phyloP scores from a whole-genome alignment of 2,113 vertebrate species.

The Phaethon lepturus region DNA sequence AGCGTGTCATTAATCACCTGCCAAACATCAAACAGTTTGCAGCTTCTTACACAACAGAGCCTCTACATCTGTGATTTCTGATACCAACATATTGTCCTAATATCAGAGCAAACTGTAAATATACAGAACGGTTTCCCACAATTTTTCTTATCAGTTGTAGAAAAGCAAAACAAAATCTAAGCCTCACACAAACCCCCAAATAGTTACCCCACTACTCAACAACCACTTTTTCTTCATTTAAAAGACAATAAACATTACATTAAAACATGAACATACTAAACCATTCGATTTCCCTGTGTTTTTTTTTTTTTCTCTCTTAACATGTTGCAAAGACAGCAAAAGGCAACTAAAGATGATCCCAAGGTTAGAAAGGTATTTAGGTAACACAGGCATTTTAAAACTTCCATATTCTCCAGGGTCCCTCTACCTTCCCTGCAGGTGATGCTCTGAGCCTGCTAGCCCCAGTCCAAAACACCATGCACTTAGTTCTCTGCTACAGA shows the following conservation, averaged over 20 bases:
- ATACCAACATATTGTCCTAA: not conserved
- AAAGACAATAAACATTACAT: not conserved
- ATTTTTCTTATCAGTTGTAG: not conserved
- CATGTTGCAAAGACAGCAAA: not conserved
- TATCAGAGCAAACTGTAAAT: not conserved
- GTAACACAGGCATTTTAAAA: not conserved
- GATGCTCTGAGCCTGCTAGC: not conserved
- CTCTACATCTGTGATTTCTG: not conserved
- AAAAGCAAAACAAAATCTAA: not conserved
- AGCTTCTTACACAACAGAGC: not conserved
- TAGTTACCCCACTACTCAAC: not conserved
- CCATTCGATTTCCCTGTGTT: not conserved
- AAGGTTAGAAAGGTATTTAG: not conserved
- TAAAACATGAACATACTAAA: not conserved
- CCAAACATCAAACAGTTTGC: not conserved
- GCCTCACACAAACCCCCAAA: not conserved
- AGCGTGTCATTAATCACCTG: not conserved
- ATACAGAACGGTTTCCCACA: not conserved
- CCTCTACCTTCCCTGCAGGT: not conserved
- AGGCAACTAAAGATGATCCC: not conserved
- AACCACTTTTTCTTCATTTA: not conserved
- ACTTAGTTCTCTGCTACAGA: not conserved
- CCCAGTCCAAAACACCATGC: not conserved
- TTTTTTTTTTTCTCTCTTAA: not conserved
- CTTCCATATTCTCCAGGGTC: not conserved